Base-by-base conservation (phyloP, 2,888 invertebrate genomes). In the Kryphioiulus occultus region DNA sequence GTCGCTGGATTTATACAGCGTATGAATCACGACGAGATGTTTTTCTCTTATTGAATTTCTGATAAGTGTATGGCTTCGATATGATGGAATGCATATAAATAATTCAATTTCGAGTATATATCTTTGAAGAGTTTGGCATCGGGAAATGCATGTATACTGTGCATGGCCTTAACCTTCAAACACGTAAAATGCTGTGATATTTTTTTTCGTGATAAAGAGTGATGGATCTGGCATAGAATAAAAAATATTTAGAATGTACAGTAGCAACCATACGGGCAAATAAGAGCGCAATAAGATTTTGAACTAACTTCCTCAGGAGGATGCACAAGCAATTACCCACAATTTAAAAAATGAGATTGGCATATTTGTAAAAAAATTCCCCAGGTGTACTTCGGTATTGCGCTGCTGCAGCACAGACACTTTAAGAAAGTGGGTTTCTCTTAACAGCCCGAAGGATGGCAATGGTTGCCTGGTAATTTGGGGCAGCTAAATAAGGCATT, bases 31-130 rank as follows among this genome's bases (percentile, higher is more conserved):
- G 78, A 78, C 26, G 17, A 30, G 78, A 78, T 30, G 17, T 78
- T 30, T 78, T 30, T 30, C 78, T 78, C 78, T 78, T 78, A 78
- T 78, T 78, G 78, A 78, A 78, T 78, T 78, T 78, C 78, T 78
- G 78, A 78, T 30, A 30, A 30, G 78, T 78, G 30, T 26, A 78
- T 78, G 78, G 78, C 26, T 78, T 78, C 78, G 30, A 78, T 78
- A 78, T 78, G 78, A 78, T 78, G 26, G 78, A 78, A 78, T 78
- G 78, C 78, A 78, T 78, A 78, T 78, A 78, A 30, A 78, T 78
- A 78, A 78, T 30, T 78, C 78, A 78, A 78, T 78, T 78, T 78
- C 78, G 78, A 78, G 15, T 30, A 15, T 78, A 30, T 35, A 2
- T 78, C 68, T 78, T 3, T 30, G 30, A n/a, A 53, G 53, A 1